These are phyloP conservation scores for Petrocephalus sullivani DNA, from an alignment of 2,797 vertebrate species.

Conservation along the genomic window DNA sequence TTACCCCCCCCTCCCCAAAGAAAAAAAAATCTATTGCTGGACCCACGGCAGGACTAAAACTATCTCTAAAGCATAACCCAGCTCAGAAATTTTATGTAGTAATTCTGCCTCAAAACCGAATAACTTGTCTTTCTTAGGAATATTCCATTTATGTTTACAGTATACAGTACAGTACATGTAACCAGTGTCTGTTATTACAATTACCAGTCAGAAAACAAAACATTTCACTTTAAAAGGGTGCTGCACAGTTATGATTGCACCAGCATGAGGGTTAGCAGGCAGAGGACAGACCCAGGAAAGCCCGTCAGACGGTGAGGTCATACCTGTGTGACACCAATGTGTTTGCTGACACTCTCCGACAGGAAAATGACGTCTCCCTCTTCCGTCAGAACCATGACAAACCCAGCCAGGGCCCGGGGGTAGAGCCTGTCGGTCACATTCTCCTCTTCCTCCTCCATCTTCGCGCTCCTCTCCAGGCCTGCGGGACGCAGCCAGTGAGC, in stretches of 20 bases:
- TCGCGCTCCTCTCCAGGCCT: neutral
- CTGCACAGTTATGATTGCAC: neutral
- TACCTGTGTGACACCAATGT: conserved; percentile 74
- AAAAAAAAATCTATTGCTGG: neutral
- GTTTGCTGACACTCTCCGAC: conserved; percentile 75
- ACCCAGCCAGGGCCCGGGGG: conserved; percentile 72
- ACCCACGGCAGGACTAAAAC: neutral
- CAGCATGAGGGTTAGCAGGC: neutral
- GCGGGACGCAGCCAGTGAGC: neutral
- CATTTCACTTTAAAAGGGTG: neutral
- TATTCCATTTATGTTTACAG: neutral
- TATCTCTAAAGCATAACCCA: neutral
- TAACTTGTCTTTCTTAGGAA: neutral
- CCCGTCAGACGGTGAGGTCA: conserved; percentile 15
- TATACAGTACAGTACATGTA: neutral
- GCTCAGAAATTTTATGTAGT: neutral
- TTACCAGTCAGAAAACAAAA: neutral
- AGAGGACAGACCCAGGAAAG: neutral
- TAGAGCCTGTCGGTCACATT: conserved; percentile 67
- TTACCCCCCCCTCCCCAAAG: neutral
- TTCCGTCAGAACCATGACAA: conserved; percentile 73
- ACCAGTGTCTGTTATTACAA: neutral
- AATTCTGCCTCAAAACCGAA: neutral
- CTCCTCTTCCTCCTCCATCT: conserved; percentile 38
- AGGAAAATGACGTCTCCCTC: conserved; percentile 82